phyloP scores from a whole-genome alignment of 1,140 invertebrate genomes.

The Oedothorax gibbosus region DNA sequence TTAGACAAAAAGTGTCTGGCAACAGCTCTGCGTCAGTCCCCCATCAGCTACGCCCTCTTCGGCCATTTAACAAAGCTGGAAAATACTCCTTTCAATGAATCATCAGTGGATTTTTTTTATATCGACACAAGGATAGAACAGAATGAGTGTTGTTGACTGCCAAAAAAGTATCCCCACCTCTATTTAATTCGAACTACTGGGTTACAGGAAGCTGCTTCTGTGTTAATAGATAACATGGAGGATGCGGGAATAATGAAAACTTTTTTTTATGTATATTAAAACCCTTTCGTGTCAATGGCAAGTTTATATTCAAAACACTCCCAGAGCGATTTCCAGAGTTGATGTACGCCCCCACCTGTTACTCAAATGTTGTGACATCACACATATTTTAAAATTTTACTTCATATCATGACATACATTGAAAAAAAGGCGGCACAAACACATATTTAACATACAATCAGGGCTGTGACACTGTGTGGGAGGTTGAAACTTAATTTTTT shows the following conservation, averaged over 20 bases:
- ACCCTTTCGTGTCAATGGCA: slow-evolving; percentile 44
- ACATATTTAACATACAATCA: too few relatives aligned
- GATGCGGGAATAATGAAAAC: slow-evolving; percentile 21
- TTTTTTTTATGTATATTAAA: not conserved
- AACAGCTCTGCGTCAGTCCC: slow-evolving; percentile 41
- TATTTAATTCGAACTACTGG: slow-evolving; percentile 39
- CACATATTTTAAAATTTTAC: too few relatives aligned
- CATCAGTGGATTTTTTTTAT: slow-evolving; percentile 39
- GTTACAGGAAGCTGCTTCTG: slow-evolving; percentile 48
- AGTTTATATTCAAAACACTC: slow-evolving; percentile 17
- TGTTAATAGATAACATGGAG: slow-evolving; percentile 53
- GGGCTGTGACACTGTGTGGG: too few relatives aligned
- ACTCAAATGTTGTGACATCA: too few relatives aligned
- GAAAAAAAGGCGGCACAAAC: too few relatives aligned
- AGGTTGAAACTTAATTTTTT: too few relatives aligned
- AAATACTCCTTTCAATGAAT: slow-evolving; percentile 38
- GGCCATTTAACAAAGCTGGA: slow-evolving; percentile 26
- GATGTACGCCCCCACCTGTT: too few relatives aligned
- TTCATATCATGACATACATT: too few relatives aligned
- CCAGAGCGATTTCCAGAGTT: not conserved
- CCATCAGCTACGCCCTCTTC: slow-evolving; percentile 40
- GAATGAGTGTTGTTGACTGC: slow-evolving; percentile 32
- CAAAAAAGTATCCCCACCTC: not conserved
- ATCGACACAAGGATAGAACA: slow-evolving; percentile 16
- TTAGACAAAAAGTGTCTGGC: slow-evolving; percentile 49